Base-by-base conservation (phyloP, 2,113 vertebrate genomes). In the Equus przewalskii region DNA sequence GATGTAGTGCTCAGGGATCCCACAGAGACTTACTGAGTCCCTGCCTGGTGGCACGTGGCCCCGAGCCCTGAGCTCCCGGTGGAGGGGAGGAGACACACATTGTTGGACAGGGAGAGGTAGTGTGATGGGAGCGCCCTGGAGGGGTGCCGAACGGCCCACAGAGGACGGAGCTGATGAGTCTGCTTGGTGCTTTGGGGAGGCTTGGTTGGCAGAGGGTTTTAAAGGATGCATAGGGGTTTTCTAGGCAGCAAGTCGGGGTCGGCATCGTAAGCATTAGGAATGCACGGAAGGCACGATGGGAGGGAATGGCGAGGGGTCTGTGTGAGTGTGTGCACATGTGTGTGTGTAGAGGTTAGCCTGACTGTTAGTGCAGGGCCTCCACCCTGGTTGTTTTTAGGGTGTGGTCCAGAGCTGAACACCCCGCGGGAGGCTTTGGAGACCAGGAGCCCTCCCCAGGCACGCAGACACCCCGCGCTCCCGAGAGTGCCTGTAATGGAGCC, bases 141-240 rank as follows among this genome's bases (percentile, higher is more conserved):
- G 22, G 10, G 8, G 10, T 9, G 49, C 44, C 2, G n/a, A 33
- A 16, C 36, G 83, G 85, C 22, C 26, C 3, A 3, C 28, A 16
- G 67, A 41, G 22, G 56, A 36, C 15, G 60, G 26, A 44, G 18
- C 62, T 41, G 51, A 19, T 5, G n/a, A n/a, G 60, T 69, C 64
- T 79, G 54, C 56, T n/a, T 10, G 30, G 54, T 22, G 13, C 13
- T 3, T 64, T 33, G 22, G 84, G 70, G 70, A 51, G 64, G 18
- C 4, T 24, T 36, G 65, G 30, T 44, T 51, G 86, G 60, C 51
- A 33, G 49, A 92, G 51, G 33, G 89, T 54, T 96, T 97, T 93
- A 51, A 78, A 64, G 93, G 86, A 54, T 89, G 72, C 78, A 15
- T 67, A 96, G 82, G 96, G 56, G 94, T 75, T 89, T 80, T 89